A percentile compares a stretch with the other conserved stretches of the same genome.
Conservation (phyloP, 2,113 vertebrate genomes). For the Tapirus terrestris region DNA sequence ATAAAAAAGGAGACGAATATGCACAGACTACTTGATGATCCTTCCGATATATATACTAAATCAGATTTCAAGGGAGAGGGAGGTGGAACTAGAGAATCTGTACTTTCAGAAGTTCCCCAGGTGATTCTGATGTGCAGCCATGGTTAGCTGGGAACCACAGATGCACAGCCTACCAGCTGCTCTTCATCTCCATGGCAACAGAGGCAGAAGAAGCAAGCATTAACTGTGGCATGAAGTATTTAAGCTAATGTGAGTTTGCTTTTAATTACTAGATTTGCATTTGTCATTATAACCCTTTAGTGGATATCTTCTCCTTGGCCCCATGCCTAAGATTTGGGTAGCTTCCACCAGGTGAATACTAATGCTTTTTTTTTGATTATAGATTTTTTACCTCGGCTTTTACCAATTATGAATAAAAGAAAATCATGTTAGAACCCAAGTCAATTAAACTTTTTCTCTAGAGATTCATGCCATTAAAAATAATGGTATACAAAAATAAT, state of each 20-base stretch:
- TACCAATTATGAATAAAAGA: constrained; percentile 35
- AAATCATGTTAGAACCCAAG: constrained; percentile 44
- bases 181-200: constrained; percentile 77
- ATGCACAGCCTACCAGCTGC: constrained; percentile 64
- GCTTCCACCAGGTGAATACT: constrained; percentile 44
- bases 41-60: neutral
- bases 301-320: constrained; percentile 56
- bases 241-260: constrained; percentile 80
- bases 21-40: neutral
- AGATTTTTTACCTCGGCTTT: constrained; percentile 55
- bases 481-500: constrained; percentile 48
- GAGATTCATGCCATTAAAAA: constrained; percentile 51
- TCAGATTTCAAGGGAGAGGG: neutral
- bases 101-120: constrained; percentile 57
- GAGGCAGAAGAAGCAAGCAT: constrained; percentile 60
- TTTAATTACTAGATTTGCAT: constrained; percentile 80
- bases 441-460: constrained; percentile 59
- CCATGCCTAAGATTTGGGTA: constrained; percentile 52
- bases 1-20: constrained; percentile 31
- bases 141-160: constrained; percentile 55
- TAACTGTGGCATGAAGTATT: constrained; percentile 75
- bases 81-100: neutral
- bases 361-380: constrained; percentile 33
- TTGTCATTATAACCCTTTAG: constrained; percentile 75
- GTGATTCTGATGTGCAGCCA: constrained; percentile 49